Evolutionary conservation across 1,140 invertebrate genomes (phyloP).

Genomic region (Drosophila micromelanica): DNA sequence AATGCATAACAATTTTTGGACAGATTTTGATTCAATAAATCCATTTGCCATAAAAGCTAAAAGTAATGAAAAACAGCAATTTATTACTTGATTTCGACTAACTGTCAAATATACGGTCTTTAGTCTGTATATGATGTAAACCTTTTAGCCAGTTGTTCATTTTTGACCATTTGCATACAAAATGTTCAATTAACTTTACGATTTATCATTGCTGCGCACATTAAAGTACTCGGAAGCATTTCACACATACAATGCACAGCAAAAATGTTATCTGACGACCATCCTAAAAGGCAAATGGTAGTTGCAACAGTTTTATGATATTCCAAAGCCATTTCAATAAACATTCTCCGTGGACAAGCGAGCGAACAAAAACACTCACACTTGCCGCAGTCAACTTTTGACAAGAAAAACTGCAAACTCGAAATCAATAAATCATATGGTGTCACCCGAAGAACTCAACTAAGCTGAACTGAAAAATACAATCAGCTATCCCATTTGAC

Average conservation of each 20-base stretch:
- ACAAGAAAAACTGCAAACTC: constrained; percentile 71
- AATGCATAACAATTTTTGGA: too few species aligned
- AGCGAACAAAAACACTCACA: constrained; percentile 20
- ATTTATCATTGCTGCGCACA: constrained; percentile 28
- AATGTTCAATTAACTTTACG: constrained; percentile 46
- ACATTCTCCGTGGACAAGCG: constrained; percentile 54
- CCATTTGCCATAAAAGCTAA: too few species aligned
- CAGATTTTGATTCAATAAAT: too few species aligned
- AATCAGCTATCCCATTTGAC: constrained; percentile 6
- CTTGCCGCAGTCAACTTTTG: constrained; percentile 57
- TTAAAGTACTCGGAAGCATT: constrained; percentile 12
- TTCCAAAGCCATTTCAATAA: constrained; percentile 58
- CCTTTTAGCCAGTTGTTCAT: constrained; percentile 10
- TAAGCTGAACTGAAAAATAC: constrained; percentile 63
- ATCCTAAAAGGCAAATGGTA: constrained; percentile 28
- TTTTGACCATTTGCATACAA: constrained; percentile 12
- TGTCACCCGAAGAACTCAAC: constrained; percentile 19
- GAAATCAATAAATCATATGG: constrained; percentile 75
- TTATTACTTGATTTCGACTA: not conserved
- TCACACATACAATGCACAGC: constrained; percentile 9
- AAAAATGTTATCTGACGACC: not conserved
- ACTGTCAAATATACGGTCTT: not conserved
- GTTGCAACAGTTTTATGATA: constrained; percentile 55
- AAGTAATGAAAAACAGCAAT: not conserved
- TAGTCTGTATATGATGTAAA: not conserved